Evolutionary conservation across 2,888 invertebrate genomes (phyloP), one percentile per base, ranked within the genome.

Genomic region (Cryptophagus acutangulus): DNA sequence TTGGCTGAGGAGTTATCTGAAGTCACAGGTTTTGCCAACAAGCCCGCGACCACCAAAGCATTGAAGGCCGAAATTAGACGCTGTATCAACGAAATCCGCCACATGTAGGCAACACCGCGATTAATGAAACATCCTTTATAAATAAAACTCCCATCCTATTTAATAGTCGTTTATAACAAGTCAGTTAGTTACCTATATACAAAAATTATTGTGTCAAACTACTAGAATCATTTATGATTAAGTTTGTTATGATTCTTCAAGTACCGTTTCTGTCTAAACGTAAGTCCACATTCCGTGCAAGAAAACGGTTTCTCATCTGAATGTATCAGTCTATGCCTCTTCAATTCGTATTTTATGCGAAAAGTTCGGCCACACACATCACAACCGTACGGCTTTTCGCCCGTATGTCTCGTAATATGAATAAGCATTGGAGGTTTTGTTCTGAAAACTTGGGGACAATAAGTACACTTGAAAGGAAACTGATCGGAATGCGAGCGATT

Each of bases 401-500:
- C 81, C 0, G 79, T 75, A 58, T 82, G 81, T 37, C 74, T 72
- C 1, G 77, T 73, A 1, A 72, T 62, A 58, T 82, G 82, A 2
- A 78, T 65, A 45, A 72, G 57, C 15, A 81, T 64, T 1, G 76
- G 74, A 1, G 77, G 72, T 26, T 76, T 74, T 18, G 78, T 71
- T 2, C 78, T 67, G 61, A 82, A 82, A 36, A 73, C 72, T 36
- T 77, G 77, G 16, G 74, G 72, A 61, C 82, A 83, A 46, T 76
- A 73, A 1, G 70, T 70, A 62, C 82, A 83, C 13, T 69, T 67
- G 59, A 73, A 74, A 1, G 81, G 77, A 46, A 74, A 76, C 33
- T 66, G 65, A 43, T 75, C 63, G 26, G 70, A 70, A 61, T 82
- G 82, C 3, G 76, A 77, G 30, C 76, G 73, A 36, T 74, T 70